Percentiles rank a stretch among this genome's conserved stretches.
Conservation (phyloP, 2,113 vertebrate genomes). For the Machaerirhynchus nigripectus region DNA sequence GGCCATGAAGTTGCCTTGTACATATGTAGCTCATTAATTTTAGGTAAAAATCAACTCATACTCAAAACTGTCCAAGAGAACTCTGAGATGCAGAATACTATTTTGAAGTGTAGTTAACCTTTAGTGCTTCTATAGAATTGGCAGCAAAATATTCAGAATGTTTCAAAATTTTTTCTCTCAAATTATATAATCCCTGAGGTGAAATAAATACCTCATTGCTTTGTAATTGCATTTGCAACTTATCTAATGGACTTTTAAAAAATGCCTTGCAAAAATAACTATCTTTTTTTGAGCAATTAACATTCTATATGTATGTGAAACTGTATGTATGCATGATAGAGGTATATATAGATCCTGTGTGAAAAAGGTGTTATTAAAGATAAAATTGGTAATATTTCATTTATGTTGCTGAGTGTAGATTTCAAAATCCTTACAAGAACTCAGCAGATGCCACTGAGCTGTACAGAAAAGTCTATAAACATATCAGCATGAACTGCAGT, state of each 20-base stretch:
- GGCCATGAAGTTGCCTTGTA: background rate
- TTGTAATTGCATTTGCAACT: background rate
- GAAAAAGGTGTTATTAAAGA: background rate
- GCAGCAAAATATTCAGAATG: background rate
- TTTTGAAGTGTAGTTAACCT: background rate
- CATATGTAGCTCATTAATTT: background rate
- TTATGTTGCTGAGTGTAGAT: background rate
- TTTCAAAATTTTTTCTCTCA: background rate
- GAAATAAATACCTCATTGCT: background rate
- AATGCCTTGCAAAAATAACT: background rate
- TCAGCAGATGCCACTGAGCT: slow-evolving; percentile 48
- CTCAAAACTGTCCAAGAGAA: background rate
- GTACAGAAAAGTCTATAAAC: slow-evolving; percentile 49
- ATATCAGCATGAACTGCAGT: slow-evolving; percentile 28
- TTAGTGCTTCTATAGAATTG: background rate
- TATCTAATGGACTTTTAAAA: background rate
- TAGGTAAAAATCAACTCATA: background rate
- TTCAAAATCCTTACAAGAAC: slow-evolving; percentile 40
- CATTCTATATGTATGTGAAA: background rate
- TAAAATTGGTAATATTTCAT: slow-evolving; percentile 7
- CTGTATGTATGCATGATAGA: background rate
- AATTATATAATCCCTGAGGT: background rate
- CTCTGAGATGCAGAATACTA: background rate
- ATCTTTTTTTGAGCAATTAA: background rate
- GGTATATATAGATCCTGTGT: background rate